phyloP scores from a whole-genome alignment of 2,113 vertebrate species.

The Heterocephalus glaber region DNA sequence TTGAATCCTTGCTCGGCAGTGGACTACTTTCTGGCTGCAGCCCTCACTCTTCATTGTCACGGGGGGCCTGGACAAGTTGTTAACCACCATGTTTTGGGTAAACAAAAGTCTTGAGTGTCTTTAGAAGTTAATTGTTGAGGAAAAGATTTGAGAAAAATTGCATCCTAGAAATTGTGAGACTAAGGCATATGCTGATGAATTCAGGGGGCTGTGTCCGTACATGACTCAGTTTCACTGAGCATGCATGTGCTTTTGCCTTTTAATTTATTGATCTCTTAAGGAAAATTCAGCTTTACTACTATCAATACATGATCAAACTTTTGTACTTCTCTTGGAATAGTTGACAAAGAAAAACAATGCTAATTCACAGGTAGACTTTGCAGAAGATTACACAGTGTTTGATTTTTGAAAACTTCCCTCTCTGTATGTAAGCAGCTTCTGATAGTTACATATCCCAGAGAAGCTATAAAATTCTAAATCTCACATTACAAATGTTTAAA shows the following conservation, averaged over 20 bases:
- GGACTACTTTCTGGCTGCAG: too few relatives aligned
- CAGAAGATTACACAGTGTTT: not conserved
- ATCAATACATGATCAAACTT: not conserved
- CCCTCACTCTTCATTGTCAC: not conserved
- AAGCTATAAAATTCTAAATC: not conserved
- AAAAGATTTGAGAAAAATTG: not conserved
- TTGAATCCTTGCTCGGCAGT: too few relatives aligned
- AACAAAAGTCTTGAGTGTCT: not conserved
- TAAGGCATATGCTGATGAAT: not conserved
- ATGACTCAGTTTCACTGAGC: not conserved
- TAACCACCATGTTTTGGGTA: conserved; percentile 90
- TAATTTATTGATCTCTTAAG: not conserved
- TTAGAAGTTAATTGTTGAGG: conserved; percentile 39
- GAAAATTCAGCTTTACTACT: not conserved
- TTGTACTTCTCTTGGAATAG: not conserved
- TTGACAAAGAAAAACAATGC: not conserved
- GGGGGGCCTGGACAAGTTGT: conserved; percentile 92
- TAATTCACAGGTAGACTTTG: conserved; percentile 18
- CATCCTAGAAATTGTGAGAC: not conserved
- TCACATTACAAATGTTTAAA: conserved; percentile 13
- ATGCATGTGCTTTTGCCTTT: not conserved
- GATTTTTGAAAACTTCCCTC: not conserved
- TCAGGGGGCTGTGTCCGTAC: not conserved
- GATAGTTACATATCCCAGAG: not conserved
- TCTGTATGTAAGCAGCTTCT: not conserved